Evolutionary conservation across 2,113 vertebrate species (phyloP).

Genomic region (Nycticorax nycticorax): DNA sequence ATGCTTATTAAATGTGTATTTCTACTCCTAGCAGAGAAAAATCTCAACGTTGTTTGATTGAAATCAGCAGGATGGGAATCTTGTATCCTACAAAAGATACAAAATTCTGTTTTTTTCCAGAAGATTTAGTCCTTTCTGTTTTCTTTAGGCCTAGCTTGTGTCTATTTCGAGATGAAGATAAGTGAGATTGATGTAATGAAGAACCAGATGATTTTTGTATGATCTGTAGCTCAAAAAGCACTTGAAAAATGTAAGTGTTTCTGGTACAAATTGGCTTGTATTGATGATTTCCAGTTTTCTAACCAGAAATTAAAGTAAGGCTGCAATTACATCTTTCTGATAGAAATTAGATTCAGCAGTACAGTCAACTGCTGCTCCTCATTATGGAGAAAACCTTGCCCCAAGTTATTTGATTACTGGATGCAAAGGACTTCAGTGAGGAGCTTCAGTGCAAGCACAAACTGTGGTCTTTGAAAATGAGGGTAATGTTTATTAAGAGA

Average conservation of each 20-base stretch:
- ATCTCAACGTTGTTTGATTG: background rate
- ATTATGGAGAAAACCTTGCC: background rate
- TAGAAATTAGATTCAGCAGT: background rate
- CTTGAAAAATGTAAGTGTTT: background rate
- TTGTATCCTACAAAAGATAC: background rate
- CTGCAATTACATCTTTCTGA: constrained; percentile 18
- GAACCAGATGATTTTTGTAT: background rate
- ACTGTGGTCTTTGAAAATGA: background rate
- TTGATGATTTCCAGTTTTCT: constrained; percentile 4
- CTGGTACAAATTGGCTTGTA: background rate
- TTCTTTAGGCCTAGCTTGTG: background rate
- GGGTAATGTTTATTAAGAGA: constrained; percentile 5
- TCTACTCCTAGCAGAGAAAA: background rate
- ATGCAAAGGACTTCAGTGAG: background rate
- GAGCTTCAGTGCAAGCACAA: background rate
- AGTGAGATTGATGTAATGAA: constrained; percentile 2
- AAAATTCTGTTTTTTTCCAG: background rate
- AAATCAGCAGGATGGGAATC: constrained; percentile 13
- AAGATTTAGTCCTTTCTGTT: background rate
- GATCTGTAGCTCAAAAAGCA: background rate
- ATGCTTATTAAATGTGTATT: constrained; percentile 30
- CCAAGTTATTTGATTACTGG: background rate
- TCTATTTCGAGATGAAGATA: background rate
- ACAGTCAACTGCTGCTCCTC: background rate
- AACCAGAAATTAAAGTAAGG: background rate